These are phyloP conservation scores for Beroe ovata DNA, from an alignment of 37 sponge, comb jelly and placozoan genomes.

Conservation along the genomic window DNA sequence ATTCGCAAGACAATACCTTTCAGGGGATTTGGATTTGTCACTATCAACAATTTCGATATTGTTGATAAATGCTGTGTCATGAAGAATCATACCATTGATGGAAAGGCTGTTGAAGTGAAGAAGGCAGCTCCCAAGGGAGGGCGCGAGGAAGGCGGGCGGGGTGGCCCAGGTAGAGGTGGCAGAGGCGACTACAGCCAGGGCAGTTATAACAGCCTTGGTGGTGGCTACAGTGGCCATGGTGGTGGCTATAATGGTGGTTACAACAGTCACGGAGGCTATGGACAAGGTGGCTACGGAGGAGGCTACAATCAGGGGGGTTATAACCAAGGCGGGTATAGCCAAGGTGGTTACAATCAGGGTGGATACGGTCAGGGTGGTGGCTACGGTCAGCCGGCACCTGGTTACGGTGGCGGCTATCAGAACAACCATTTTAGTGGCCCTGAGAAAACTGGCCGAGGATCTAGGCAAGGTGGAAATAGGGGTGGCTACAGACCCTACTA, in stretches of 20 bases:
- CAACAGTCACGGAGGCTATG: slow-evolving; percentile 25
- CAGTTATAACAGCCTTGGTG: background rate
- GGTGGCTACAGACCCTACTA: slow-evolving; percentile 47
- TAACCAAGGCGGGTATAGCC: background rate
- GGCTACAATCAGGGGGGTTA: slow-evolving; percentile 49
- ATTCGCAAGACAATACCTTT: too few species aligned
- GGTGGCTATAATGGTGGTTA: slow-evolving; percentile 43
- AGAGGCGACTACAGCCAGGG: background rate
- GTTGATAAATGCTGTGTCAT: slow-evolving; percentile 38
- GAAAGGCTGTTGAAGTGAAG: slow-evolving; percentile 52
- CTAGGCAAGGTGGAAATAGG: background rate
- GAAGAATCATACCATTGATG: slow-evolving; percentile 9
- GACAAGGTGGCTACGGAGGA: slow-evolving; percentile 12
- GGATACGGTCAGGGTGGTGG: slow-evolving; percentile 10
- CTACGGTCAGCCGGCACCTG: background rate
- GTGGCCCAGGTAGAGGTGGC: background rate
- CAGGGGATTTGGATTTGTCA: slow-evolving; percentile 60
- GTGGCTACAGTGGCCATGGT: slow-evolving; percentile 2
- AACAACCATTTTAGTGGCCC: slow-evolving; percentile 59
- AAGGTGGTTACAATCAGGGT: slow-evolving; percentile 8
- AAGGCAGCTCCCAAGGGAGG: slow-evolving; percentile 42
- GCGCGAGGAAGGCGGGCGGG: background rate
- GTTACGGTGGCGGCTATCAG: slow-evolving; percentile 34
- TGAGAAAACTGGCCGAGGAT: slow-evolving; percentile 21
- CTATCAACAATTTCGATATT: slow-evolving; percentile 52